Percentiles rank a stretch among this genome's conserved stretches.
Evolutionary conservation across 2,113 vertebrate species (phyloP).

Genomic region (Brachyhypopomus occidentalis): DNA sequence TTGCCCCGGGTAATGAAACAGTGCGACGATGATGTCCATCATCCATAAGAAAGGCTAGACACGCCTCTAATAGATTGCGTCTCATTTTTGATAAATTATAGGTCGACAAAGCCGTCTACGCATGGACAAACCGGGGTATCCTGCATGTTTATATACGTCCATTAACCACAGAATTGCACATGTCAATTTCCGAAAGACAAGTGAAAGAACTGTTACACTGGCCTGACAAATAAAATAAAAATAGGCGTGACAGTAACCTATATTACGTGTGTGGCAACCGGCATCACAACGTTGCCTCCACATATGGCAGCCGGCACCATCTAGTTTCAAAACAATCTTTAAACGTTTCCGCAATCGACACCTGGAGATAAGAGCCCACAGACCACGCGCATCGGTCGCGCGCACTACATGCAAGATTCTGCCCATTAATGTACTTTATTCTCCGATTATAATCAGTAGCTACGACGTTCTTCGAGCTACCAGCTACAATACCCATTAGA

Average conservation of each 20-base stretch:
- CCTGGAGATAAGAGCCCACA: neutral
- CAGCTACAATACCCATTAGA: neutral
- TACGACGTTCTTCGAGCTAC: neutral
- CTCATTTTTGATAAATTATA: neutral
- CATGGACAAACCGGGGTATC: too few species aligned
- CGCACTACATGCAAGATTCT: neutral
- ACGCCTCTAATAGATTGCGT: slow-evolving; percentile 22
- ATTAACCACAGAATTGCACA: neutral
- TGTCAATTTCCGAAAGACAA: too few species aligned
- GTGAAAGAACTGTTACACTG: neutral
- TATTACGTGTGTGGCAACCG: too few species aligned
- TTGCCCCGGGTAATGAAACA: neutral
- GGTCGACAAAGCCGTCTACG: neutral
- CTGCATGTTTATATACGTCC: neutral
- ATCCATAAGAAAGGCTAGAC: slow-evolving; percentile 10
- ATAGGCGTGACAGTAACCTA: too few species aligned
- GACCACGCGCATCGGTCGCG: neutral
- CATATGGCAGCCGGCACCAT: too few species aligned
- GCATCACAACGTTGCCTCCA: too few species aligned
- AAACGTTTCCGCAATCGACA: neutral
- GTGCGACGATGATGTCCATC: neutral
- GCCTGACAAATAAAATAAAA: neutral
- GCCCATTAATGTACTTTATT: slow-evolving; percentile 34
- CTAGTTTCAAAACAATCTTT: neutral
- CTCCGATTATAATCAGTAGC: slow-evolving; percentile 24